phyloP scores from a whole-genome alignment of 2,888 invertebrate species.

The Scaptomyza cyrtandrae region DNA sequence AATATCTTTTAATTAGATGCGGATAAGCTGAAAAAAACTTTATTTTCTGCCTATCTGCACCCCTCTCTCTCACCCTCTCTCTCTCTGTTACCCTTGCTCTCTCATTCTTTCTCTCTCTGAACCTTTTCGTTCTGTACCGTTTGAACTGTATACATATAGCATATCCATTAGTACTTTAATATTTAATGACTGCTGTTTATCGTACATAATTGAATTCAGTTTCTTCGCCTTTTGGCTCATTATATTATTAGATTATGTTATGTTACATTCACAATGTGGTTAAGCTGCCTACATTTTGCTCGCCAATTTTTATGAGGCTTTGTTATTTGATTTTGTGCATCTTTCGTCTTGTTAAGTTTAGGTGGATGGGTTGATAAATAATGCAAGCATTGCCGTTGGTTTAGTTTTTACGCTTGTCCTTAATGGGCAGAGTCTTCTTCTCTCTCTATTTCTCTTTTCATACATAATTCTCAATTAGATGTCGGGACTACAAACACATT shows the following conservation, averaged over 20 bases:
- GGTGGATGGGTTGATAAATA: conserved; percentile 56
- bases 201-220: conserved; percentile 71
- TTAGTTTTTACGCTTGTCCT: conserved; percentile 39
- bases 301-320: conserved; percentile 45
- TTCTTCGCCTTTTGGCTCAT: conserved; percentile 63
- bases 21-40: too few relatives aligned
- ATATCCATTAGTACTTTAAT: conserved; percentile 71
- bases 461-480: conserved; percentile 70
- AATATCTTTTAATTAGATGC: too few relatives aligned
- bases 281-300: conserved; percentile 42
- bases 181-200: conserved; percentile 75
- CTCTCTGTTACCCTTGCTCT: background rate
- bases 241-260: conserved; percentile 76
- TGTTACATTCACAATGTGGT: conserved; percentile 64
- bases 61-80: too few relatives aligned
- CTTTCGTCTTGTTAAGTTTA: background rate
- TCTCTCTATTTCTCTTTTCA: conserved; percentile 12
- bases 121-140: too few relatives aligned
- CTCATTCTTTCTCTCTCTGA: too few relatives aligned
- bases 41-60: too few relatives aligned
- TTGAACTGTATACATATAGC: conserved; percentile 35
- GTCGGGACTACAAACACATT: conserved; percentile 24
- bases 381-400: conserved; percentile 52
- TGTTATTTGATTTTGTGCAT: conserved; percentile 52
- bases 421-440: conserved; percentile 32